Conservation (phyloP, 2,797 vertebrate species). For the Antrozous pallidus region DNA sequence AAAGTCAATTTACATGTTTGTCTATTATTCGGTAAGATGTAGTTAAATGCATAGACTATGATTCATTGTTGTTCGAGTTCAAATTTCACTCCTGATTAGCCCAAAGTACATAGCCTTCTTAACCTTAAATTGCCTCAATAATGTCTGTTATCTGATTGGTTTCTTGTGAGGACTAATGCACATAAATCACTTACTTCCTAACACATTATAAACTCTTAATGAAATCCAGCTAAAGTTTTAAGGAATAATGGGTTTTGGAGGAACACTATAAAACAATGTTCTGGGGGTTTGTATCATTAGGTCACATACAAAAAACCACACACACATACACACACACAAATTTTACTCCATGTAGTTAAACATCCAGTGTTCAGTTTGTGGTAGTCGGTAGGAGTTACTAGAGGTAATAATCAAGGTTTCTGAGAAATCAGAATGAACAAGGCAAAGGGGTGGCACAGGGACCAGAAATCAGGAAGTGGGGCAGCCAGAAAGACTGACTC, state of each 20-base stretch:
- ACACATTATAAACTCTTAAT: not conserved
- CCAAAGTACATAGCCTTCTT: not conserved
- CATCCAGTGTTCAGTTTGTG: not conserved
- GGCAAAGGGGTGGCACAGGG: fast-evolving
- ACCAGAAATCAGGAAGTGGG: not conserved
- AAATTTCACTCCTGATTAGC: not conserved
- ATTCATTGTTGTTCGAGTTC: not conserved
- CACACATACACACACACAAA: too few species aligned
- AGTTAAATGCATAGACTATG: not conserved
- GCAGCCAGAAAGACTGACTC: not conserved
- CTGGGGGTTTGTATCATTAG: not conserved
- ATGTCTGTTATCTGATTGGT: not conserved
- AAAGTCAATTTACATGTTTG: too few species aligned
- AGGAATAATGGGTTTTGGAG: not conserved
- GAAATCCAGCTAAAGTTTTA: not conserved
- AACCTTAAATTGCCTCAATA: not conserved
- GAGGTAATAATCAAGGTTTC: not conserved
- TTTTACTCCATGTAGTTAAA: not conserved
- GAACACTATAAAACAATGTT: not conserved
- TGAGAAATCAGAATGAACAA: not conserved
- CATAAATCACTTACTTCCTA: not conserved
- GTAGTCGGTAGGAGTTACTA: not conserved
- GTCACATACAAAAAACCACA: not conserved
- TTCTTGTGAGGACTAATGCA: not conserved
- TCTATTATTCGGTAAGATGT: too few species aligned